These are phyloP conservation scores for Vulpes lagopus DNA, from an alignment of 2,113 vertebrate species.

Conservation along the genomic window DNA sequence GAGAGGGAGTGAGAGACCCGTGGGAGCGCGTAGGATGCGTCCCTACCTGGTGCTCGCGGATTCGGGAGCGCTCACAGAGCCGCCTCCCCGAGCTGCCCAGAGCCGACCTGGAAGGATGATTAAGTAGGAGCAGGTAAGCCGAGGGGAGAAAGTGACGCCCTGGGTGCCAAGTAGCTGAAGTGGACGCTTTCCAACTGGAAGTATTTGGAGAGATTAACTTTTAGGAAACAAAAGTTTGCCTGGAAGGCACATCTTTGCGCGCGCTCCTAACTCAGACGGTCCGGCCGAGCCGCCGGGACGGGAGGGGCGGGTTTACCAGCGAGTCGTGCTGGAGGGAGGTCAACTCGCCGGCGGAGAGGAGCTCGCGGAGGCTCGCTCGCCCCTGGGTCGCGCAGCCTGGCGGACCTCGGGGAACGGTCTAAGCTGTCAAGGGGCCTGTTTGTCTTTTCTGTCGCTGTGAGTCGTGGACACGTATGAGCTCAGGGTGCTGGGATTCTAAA, in stretches of 20 bases:
- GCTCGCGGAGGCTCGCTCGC: constrained; percentile 27
- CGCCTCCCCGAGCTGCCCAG: neutral
- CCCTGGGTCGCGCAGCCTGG: constrained; percentile 35
- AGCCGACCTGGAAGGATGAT: constrained; percentile 22
- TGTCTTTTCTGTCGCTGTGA: constrained; percentile 78
- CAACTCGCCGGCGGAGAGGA: constrained; percentile 61
- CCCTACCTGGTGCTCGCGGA: neutral
- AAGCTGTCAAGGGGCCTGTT: constrained; percentile 73
- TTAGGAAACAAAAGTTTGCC: constrained; percentile 73
- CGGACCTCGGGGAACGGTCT: constrained; percentile 66
- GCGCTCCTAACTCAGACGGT: constrained; percentile 4
- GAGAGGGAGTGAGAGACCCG: neutral
- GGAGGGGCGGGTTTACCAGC: neutral
- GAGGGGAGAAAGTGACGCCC: constrained; percentile 39
- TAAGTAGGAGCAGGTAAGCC: constrained; percentile 68
- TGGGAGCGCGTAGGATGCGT: constrained; percentile 15
- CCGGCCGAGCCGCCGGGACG: constrained; percentile 24
- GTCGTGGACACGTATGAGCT: constrained; percentile 70
- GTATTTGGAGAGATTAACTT: constrained; percentile 72
- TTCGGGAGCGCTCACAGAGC: neutral
- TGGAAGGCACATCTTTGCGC: constrained; percentile 50
- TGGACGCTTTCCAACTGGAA: constrained; percentile 76
- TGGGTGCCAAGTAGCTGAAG: constrained; percentile 51
- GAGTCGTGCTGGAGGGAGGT: constrained; percentile 42
- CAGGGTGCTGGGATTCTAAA: constrained; percentile 77